Evolutionary conservation across 2,888 invertebrate species (phyloP).

Genomic region (Phasia obesa): DNA sequence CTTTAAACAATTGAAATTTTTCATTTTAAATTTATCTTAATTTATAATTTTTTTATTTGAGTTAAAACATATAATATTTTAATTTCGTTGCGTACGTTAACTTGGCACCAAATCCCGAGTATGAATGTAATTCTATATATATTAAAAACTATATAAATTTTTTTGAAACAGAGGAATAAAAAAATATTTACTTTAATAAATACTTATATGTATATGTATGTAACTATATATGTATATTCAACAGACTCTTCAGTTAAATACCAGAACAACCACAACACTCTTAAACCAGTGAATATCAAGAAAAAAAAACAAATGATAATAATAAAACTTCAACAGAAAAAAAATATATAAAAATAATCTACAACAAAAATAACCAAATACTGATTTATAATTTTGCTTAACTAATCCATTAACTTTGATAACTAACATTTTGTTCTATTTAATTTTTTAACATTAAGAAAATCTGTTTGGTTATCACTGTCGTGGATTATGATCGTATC

Average conservation of each 20-base stretch:
- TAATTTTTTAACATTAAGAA: slow-evolving; percentile 86
- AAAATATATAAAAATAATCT: slow-evolving; percentile 31
- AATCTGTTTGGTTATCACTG: slow-evolving; percentile 99
- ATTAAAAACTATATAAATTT: slow-evolving; percentile 15
- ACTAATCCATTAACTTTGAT: slow-evolving; percentile 63
- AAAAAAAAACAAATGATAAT: slow-evolving; percentile 3
- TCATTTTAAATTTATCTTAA: slow-evolving; percentile 13
- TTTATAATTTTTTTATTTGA: not conserved
- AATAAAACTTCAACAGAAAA: slow-evolving; percentile 49
- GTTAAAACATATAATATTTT: slow-evolving; percentile 28
- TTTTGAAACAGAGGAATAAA: slow-evolving; percentile 46
- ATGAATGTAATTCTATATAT: slow-evolving; percentile 58
- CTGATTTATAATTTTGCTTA: slow-evolving; percentile 56
- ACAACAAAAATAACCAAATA: slow-evolving; percentile 55
- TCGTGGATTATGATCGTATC: slow-evolving; percentile 99
- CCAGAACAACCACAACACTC: slow-evolving; percentile 62
- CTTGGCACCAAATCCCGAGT: slow-evolving; percentile 60
- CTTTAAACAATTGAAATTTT: slow-evolving; percentile 35
- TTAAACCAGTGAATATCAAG: slow-evolving; percentile 47
- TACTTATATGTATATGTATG: slow-evolving; percentile 29
- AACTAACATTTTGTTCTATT: slow-evolving; percentile 71
- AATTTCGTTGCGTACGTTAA: slow-evolving; percentile 54
- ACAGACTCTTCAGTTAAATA: slow-evolving; percentile 62
- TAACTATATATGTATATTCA: slow-evolving; percentile 45
- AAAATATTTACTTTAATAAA: slow-evolving; percentile 35